Evolutionary conservation across 2,888 invertebrate genomes (phyloP), one percentile per base, ranked within the genome.

Genomic region (Phania funesta): DNA sequence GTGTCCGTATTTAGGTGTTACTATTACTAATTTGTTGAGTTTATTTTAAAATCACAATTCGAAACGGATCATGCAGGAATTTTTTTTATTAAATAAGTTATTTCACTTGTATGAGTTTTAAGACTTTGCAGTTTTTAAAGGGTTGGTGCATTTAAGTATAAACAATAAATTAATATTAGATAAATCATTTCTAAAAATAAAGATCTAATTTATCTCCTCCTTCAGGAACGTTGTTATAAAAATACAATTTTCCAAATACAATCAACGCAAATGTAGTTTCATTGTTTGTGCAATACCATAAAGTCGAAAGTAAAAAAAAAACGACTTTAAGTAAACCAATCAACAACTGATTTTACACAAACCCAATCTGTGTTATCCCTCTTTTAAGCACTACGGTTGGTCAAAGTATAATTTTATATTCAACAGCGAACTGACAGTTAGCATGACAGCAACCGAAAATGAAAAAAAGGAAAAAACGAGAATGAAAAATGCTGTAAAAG

Each of bases 311-410:
- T 16, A 71, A 3, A 71, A 48, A 67, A 29, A 65, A 46, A 44
- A 5, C n/a, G n/a, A 38, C 20, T 64, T 77, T 50, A 77, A 81
- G 77, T 77, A 81, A 77, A 64, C 81, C 81, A 81, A 81, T 81
- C 77, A 81, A 73, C 77, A 81, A 81, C 77, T 81, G 77, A 73
- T 77, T 77, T 73, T 73, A 77, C 81, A 71, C 67, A 77, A 81
- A 81, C 73, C 81, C 77, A 81, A 81, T 77, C 54, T 77, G 20
- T 48, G 62, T 62, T 77, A 77, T 73, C 62, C 73, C 62, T 46
- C 76, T 71, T 75, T 67, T 56, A 71, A 62, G 67, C 81, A 77
- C 26, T 70, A 71, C 46, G 80, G 79, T 80, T 80, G 80, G 81
- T 81, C 81, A 81, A 64, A 48, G 32, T 56, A 67, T 71, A 71